These are phyloP conservation scores for Brachyistius frenatus DNA, from an alignment of 2,113 vertebrate species.

Conservation along the genomic window DNA sequence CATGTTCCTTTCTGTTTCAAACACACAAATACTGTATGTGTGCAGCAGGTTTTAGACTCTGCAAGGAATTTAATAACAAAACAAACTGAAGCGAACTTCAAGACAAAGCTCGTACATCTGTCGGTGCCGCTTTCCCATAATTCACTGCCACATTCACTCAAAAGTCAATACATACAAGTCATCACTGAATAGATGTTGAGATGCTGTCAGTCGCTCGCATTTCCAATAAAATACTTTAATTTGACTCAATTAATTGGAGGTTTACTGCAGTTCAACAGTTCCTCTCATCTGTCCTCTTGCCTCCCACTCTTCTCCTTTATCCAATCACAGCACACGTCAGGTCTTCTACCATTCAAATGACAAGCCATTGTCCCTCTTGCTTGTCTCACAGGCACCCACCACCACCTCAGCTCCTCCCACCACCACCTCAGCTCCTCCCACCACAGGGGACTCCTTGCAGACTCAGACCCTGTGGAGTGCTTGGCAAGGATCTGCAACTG, in stretches of 20 bases:
- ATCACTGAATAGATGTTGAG: conserved; percentile 16
- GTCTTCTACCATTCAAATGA: too few species aligned
- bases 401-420: too few species aligned
- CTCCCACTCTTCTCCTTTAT: too few species aligned
- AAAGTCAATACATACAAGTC: conserved; percentile 45
- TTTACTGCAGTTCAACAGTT: too few species aligned
- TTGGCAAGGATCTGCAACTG: too few species aligned
- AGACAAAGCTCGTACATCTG: background rate
- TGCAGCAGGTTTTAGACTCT: conserved; percentile 1
- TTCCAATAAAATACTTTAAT: conserved; percentile 19
- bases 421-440: too few species aligned
- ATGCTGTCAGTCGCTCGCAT: conserved; percentile 34
- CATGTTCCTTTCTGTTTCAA: background rate
- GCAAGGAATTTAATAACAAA: background rate
- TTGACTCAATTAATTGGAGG: conserved; percentile 27
- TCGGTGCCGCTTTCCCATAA: background rate
- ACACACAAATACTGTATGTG: background rate
- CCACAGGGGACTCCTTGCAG: too few species aligned
- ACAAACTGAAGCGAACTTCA: background rate
- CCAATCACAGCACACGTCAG: too few species aligned
- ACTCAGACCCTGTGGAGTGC: too few species aligned
- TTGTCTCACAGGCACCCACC: too few species aligned
- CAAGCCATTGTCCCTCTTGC: too few species aligned
- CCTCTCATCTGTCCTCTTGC: too few species aligned
- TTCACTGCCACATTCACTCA: conserved; percentile 23